Conservation (phyloP, 2,113 vertebrate species). For the Solea senegalensis region DNA sequence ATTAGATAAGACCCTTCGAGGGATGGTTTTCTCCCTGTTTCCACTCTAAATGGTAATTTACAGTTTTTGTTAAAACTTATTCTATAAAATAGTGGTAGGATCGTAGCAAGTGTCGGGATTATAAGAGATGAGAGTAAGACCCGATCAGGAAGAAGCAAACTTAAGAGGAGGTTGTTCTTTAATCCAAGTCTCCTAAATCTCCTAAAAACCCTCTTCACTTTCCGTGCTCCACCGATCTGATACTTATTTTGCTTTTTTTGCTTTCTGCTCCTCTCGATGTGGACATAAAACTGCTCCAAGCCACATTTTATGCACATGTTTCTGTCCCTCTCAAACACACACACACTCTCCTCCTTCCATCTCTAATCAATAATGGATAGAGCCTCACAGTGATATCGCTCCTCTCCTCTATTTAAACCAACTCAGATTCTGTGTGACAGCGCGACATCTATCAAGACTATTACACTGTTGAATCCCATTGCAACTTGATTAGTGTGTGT, state of each 20-base stretch:
- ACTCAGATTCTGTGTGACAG: slow-evolving; percentile 52
- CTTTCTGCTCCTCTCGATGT: slow-evolving; percentile 7
- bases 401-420: slow-evolving; percentile 47
- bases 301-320: background rate
- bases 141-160: background rate
- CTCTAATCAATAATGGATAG: slow-evolving; percentile 60
- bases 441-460: slow-evolving; percentile 57
- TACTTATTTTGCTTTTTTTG: slow-evolving; percentile 1
- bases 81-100: background rate
- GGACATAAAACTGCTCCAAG: slow-evolving; percentile 3
- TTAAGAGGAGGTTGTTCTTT: background rate
- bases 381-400: slow-evolving; percentile 43
- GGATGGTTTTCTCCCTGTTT: background rate
- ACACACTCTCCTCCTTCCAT: background rate
- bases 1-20: background rate
- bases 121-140: background rate
- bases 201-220: background rate
- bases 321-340: background rate
- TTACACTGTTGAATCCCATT: slow-evolving; percentile 34
- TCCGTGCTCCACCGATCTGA: background rate
- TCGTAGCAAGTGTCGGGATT: background rate
- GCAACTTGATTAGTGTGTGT: slow-evolving; percentile 38
- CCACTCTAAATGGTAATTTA: background rate
- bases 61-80: background rate
- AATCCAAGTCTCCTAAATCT: background rate